These are phyloP conservation scores for Chelonus insularis DNA, from an alignment of 1,140 invertebrate genomes.

Conservation along the genomic window DNA sequence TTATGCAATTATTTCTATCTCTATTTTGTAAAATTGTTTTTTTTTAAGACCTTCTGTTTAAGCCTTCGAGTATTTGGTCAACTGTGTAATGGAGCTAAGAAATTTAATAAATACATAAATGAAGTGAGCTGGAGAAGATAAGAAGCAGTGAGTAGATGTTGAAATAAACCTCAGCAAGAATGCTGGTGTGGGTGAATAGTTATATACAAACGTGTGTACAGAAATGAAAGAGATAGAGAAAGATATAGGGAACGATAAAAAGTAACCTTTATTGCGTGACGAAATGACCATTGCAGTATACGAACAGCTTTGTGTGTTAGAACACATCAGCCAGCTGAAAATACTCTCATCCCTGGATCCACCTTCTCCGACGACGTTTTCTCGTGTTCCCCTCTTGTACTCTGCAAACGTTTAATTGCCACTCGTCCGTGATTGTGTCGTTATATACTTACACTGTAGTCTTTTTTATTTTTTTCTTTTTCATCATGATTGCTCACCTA, in stretches of 20 bases:
- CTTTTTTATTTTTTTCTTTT: conserved; percentile 2
- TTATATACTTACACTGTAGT: conserved; percentile 1
- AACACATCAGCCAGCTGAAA: conserved; percentile 15
- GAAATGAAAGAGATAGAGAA: no score
- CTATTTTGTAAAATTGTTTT: no score
- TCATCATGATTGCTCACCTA: background rate
- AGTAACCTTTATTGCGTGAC: conserved; percentile 46
- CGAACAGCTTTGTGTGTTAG: conserved; percentile 24
- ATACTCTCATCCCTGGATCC: background rate
- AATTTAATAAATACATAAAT: no score
- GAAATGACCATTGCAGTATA: conserved; percentile 40
- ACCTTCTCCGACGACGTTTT: background rate
- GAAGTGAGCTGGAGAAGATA: no score
- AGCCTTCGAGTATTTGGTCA: no score
- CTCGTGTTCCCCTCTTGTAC: conserved; percentile 14
- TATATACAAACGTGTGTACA: no score
- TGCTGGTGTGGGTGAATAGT: no score
- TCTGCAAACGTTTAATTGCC: conserved; percentile 34
- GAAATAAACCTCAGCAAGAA: no score
- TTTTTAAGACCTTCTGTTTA: no score
- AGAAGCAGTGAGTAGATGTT: no score
- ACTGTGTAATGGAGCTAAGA: no score
- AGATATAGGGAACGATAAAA: conserved; percentile 37
- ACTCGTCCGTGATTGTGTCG: conserved; percentile 27
- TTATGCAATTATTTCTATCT: no score